A percentile compares a stretch with the other conserved stretches of the same genome.
Conservation (phyloP, 2,113 vertebrate species). For the Toxotes chatareus region DNA sequence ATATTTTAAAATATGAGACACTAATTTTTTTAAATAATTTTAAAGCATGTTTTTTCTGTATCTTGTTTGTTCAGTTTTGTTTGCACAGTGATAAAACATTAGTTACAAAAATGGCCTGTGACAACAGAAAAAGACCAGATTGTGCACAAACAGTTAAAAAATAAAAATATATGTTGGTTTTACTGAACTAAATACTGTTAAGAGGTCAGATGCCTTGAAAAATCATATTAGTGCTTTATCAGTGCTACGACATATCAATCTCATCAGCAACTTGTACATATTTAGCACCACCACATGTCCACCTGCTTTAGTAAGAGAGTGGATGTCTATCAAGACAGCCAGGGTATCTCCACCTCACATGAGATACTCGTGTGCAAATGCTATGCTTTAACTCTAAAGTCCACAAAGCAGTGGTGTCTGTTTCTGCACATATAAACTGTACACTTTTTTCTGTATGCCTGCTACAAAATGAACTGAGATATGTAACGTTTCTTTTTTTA, state of each 20-base stretch:
- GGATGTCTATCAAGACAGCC: slow-evolving; percentile 44
- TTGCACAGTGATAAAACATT: slow-evolving; percentile 51
- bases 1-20: slow-evolving; percentile 9
- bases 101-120: slow-evolving; percentile 30
- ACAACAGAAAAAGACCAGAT: slow-evolving; percentile 44
- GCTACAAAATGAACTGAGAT: slow-evolving; percentile 47
- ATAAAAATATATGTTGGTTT: slow-evolving; percentile 23
- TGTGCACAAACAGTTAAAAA: slow-evolving; percentile 41
- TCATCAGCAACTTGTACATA: slow-evolving; percentile 56
- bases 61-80: slow-evolving; percentile 18
- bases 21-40: not conserved
- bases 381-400: slow-evolving; percentile 60
- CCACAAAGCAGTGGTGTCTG: slow-evolving; percentile 47
- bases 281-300: slow-evolving; percentile 59
- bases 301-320: slow-evolving; percentile 47
- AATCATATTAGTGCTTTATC: slow-evolving; percentile 18
- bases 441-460: slow-evolving; percentile 24
- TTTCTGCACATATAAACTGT: slow-evolving; percentile 45
- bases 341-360: slow-evolving; percentile 48
- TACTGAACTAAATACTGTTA: slow-evolving; percentile 34
- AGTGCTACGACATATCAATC: slow-evolving; percentile 51
- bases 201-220: slow-evolving; percentile 24
- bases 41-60: slow-evolving; percentile 8
- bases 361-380: slow-evolving; percentile 76
- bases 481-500: not conserved